A percentile compares a stretch with the other conserved stretches of the same genome.
These are phyloP conservation scores for Andrena haemorrhoa DNA, from an alignment of 2,888 invertebrate genomes.

Conservation along the genomic window DNA sequence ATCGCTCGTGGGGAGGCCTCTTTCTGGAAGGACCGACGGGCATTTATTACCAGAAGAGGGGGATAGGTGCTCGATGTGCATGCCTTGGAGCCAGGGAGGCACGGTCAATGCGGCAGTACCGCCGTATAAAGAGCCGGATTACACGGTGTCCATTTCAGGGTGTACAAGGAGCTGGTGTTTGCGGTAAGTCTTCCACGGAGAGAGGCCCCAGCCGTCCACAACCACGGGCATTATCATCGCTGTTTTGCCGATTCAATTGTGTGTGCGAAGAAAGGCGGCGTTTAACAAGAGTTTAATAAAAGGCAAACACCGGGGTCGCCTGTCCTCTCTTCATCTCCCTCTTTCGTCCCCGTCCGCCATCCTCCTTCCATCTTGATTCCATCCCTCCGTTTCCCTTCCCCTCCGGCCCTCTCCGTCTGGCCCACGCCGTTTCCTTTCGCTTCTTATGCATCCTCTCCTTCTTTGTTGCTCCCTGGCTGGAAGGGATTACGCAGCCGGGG, in stretches of 20 bases:
- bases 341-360: slow-evolving; percentile 11
- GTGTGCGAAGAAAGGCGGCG: slow-evolving; percentile 83
- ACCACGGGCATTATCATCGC: slow-evolving; percentile 81
- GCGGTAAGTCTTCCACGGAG: slow-evolving; percentile 68
- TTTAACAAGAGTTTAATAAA: slow-evolving; percentile 85
- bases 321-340: slow-evolving; percentile 38
- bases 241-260: slow-evolving; percentile 85
- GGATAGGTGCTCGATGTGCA: slow-evolving; percentile 45
- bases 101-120: slow-evolving; percentile 58
- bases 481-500: slow-evolving; percentile 64
- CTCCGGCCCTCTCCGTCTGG: slow-evolving; percentile 45
- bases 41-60: slow-evolving; percentile 47
- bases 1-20: slow-evolving; percentile 39
- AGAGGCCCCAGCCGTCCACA: slow-evolving; percentile 34
- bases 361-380: slow-evolving; percentile 21
- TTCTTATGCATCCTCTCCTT: background rate
- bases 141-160: slow-evolving; percentile 83
- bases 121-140: slow-evolving; percentile 80
- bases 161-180: slow-evolving; percentile 73
- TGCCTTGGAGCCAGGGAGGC: slow-evolving; percentile 39
- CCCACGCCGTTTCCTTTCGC: slow-evolving; percentile 33
- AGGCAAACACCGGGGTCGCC: slow-evolving; percentile 81
- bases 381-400: background rate
- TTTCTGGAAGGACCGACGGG: slow-evolving; percentile 26
- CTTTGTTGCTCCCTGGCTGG: slow-evolving; percentile 22